A percentile compares a stretch with the other conserved stretches of the same genome.
phyloP scores from a whole-genome alignment of 64 coral and sea anemone genomes.

The Montipora capricornis region DNA sequence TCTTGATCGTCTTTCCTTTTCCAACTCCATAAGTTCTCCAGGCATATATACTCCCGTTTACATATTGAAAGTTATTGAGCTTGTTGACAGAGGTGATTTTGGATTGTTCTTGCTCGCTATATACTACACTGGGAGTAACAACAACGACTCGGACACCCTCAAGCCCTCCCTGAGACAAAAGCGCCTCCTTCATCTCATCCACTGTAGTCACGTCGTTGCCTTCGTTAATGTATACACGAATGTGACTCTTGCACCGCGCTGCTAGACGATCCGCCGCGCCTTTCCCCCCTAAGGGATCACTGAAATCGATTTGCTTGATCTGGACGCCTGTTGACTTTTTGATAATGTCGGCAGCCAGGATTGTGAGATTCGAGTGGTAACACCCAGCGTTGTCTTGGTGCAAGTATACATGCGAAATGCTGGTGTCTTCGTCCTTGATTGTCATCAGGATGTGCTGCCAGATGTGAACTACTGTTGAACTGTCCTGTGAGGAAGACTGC shows the following conservation, averaged over 20 bases:
- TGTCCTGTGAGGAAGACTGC: too few relatives aligned
- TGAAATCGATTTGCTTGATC: not conserved
- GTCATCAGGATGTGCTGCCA: too few relatives aligned
- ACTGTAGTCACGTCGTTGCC: conserved; percentile 61
- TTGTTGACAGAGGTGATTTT: conserved; percentile 43
- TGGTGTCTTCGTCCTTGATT: not conserved
- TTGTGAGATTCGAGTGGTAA: too few relatives aligned
- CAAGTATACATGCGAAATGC: not conserved
- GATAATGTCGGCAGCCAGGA: not conserved
- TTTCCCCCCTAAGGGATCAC: too few relatives aligned
- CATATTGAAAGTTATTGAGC: conserved; percentile 46
- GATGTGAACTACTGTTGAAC: too few relatives aligned
- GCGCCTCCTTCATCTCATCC: conserved; percentile 53
- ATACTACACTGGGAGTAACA: not conserved
- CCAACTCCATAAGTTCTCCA: conserved; percentile 32
- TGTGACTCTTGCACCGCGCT: too few relatives aligned
- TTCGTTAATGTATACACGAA: conserved; percentile 2
- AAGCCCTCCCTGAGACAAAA: conserved; percentile 31
- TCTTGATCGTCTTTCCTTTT: conserved; percentile 9
- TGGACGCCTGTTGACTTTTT: not conserved
- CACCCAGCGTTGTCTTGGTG: too few relatives aligned
- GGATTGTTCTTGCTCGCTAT: not conserved
- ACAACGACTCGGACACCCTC: conserved; percentile 38
- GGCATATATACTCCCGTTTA: conserved; percentile 1
- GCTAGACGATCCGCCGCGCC: too few relatives aligned